Conservation (phyloP, 2,888 invertebrate genomes). For the Syrphus vitripennis region DNA sequence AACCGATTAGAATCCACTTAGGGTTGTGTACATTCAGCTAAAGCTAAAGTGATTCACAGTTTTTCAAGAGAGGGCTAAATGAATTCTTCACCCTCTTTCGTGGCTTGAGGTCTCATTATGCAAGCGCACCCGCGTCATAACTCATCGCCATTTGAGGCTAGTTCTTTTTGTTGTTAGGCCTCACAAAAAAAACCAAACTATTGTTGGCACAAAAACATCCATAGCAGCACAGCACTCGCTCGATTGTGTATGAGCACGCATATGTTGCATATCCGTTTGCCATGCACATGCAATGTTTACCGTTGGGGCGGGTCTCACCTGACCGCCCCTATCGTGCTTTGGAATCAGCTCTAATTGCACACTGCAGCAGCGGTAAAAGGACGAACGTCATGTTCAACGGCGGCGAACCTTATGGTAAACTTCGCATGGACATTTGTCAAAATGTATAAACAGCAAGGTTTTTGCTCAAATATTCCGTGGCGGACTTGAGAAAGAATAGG, state of each 20-base stretch:
- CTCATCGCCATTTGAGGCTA: constrained; percentile 16
- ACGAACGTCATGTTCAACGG: neutral
- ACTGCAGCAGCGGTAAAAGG: constrained; percentile 47
- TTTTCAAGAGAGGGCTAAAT: neutral
- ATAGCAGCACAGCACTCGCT: constrained; percentile 34
- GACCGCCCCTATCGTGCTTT: constrained; percentile 55
- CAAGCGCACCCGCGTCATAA: constrained; percentile 56
- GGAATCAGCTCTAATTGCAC: constrained; percentile 61
- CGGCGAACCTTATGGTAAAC: constrained; percentile 40
- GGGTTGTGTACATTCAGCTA: neutral
- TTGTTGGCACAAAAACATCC: constrained; percentile 16
- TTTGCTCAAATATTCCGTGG: neutral
- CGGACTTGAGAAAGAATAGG: constrained; percentile 28
- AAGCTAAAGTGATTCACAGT: constrained; percentile 27
- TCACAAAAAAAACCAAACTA: constrained; percentile 20
- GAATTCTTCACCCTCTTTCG: neutral
- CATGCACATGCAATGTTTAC: constrained; percentile 71
- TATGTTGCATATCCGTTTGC: constrained; percentile 71
- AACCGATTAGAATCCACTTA: constrained; percentile 47
- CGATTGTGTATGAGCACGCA: constrained; percentile 71
- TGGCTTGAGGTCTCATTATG: neutral
- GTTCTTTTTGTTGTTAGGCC: neutral
- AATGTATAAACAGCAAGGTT: constrained; percentile 49
- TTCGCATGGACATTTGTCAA: constrained; percentile 71
- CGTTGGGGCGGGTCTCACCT: constrained; percentile 61